These are phyloP conservation scores for Hypsopygia costalis DNA, from an alignment of 2,888 invertebrate species.

Conservation along the genomic window DNA sequence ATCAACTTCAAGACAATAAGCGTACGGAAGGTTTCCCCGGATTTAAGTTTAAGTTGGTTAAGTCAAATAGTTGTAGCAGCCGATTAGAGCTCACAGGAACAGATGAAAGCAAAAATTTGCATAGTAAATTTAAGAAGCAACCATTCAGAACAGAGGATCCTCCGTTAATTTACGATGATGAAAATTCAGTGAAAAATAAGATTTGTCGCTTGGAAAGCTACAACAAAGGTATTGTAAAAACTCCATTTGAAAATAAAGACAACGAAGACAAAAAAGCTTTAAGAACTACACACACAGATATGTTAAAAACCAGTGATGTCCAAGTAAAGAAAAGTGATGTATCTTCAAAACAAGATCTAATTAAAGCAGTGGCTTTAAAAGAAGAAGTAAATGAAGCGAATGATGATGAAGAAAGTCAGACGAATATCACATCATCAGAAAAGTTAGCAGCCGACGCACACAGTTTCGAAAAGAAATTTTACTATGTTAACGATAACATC, in stretches of 20 bases:
- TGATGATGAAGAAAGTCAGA: conserved; percentile 33
- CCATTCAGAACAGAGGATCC: conserved; percentile 61
- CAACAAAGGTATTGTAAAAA: conserved; percentile 66
- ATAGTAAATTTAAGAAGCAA: conserved; percentile 62
- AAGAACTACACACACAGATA: conserved; percentile 32
- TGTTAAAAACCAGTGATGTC: conserved; percentile 21
- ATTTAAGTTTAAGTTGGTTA: conserved; percentile 89
- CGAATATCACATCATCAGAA: conserved; percentile 29
- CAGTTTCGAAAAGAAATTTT: conserved; percentile 79
- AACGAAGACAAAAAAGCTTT: conserved; percentile 42
- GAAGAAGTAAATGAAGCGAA: conserved; percentile 28
- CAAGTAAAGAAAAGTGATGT: conserved; percentile 26
- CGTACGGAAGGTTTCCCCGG: conserved; percentile 78
- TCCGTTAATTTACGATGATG: conserved; percentile 62
- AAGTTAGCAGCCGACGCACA: conserved; percentile 43
- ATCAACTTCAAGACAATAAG: conserved; percentile 46
- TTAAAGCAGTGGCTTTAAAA: conserved; percentile 22
- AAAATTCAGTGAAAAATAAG: conserved; percentile 76
- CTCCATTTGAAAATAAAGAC: conserved; percentile 63
- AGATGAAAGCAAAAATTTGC: conserved; percentile 73
- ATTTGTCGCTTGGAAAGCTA: conserved; percentile 74
- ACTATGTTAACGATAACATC: conserved; percentile 80
- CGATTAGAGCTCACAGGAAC: conserved; percentile 89
- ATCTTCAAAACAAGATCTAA: conserved; percentile 20
- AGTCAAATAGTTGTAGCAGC: conserved; percentile 93